These are phyloP conservation scores for Echinarachnius parma DNA, from an alignment of 53 echinoderm and acorn worm genomes.

Conservation along the genomic window DNA sequence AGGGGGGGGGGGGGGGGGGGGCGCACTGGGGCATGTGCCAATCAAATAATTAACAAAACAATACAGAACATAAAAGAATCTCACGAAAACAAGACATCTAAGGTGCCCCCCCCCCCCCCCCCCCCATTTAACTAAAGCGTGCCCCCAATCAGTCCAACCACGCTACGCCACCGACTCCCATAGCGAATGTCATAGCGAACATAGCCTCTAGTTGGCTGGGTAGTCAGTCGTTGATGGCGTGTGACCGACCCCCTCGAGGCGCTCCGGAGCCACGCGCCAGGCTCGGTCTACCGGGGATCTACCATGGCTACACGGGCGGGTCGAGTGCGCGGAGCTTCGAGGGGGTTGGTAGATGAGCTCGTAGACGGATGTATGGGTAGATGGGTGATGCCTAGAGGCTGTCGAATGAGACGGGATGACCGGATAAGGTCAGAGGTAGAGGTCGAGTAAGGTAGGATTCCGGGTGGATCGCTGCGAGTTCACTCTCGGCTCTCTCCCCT, in stretches of 20 bases:
- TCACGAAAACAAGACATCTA: too few relatives aligned
- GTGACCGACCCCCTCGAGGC: background rate
- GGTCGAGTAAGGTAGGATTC: slow-evolving; percentile 27
- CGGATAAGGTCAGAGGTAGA: slow-evolving; percentile 23
- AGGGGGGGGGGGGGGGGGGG: background rate
- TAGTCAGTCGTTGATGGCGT: background rate
- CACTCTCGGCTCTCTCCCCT: background rate
- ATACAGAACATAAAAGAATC: background rate
- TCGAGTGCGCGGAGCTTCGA: background rate
- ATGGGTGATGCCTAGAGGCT: slow-evolving; percentile 16
- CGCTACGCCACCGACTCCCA: too few relatives aligned
- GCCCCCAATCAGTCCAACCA: background rate
- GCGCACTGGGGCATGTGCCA: background rate
- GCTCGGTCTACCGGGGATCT: background rate
- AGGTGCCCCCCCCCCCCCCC: slow-evolving; percentile 14
- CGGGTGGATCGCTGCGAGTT: slow-evolving; percentile 24
- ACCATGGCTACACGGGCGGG: background rate
- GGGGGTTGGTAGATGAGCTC: background rate
- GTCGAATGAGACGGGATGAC: slow-evolving; percentile 43
- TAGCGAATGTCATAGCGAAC: background rate
- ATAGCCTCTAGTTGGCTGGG: slow-evolving; percentile 20
- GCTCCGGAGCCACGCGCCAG: slow-evolving; percentile 18
- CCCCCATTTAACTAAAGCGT: background rate
- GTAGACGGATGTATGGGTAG: background rate
- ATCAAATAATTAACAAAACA: background rate